Conservation (phyloP, 2,113 vertebrate species). For the Megalops atlanticus region DNA sequence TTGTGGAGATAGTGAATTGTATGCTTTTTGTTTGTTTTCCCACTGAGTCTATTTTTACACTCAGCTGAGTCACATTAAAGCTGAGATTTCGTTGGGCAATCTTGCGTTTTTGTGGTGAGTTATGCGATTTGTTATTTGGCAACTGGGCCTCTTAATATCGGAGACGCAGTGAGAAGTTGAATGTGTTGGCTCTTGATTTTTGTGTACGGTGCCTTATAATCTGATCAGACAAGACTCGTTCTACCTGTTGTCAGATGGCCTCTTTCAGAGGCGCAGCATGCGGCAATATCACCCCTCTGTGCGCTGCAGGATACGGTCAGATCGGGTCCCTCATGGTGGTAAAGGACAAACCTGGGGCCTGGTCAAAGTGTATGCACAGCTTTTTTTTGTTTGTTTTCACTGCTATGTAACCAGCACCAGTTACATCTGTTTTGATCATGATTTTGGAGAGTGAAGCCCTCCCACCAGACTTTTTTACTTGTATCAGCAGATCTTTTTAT, state of each 20-base stretch:
- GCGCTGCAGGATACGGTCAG: neutral
- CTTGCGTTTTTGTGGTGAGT: neutral
- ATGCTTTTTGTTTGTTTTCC: neutral
- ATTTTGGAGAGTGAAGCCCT: neutral
- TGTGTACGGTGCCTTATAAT: neutral
- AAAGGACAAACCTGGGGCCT: neutral
- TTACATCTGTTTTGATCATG: neutral
- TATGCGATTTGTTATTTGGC: neutral
- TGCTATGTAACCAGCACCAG: neutral
- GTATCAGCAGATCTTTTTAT: neutral
- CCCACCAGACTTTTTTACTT: neutral
- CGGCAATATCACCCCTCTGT: neutral
- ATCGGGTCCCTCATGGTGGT: neutral
- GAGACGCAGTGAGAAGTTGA: neutral
- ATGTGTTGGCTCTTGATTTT: neutral
- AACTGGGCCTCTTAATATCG: neutral
- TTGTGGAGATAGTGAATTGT: neutral
- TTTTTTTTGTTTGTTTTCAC: neutral
- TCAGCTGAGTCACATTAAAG: neutral
- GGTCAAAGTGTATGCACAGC: neutral
- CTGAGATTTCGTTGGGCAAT: neutral
- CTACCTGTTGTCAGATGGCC: neutral
- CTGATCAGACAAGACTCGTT: conserved; percentile 13
- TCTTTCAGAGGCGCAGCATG: neutral
- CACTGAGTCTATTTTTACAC: neutral